Percentiles rank a stretch among this genome's conserved stretches.
Conservation (phyloP, 2,888 invertebrate genomes). For the Machimus rusticus region DNA sequence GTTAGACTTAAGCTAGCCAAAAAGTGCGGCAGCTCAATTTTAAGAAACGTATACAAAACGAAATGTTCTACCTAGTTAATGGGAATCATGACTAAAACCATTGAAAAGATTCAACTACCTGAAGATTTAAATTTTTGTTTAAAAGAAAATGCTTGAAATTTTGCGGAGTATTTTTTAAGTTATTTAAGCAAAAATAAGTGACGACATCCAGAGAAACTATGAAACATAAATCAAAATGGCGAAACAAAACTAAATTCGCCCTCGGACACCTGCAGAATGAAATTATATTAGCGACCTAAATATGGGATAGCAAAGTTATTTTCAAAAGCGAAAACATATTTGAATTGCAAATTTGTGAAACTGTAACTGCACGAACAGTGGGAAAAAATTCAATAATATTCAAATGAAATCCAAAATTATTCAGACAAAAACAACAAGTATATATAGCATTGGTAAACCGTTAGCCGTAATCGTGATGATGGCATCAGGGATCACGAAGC, state of each 20-base stretch:
- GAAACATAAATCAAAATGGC: neutral
- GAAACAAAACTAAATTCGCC: neutral
- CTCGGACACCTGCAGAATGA: neutral
- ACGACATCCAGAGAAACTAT: neutral
- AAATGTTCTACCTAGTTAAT: neutral
- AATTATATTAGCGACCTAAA: neutral
- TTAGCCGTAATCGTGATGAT: neutral
- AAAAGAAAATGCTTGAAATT: no score
- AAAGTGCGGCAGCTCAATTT: no score
- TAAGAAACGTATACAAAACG: neutral
- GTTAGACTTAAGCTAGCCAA: no score
- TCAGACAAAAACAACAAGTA: neutral
- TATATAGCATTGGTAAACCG: neutral
- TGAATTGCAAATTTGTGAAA: neutral
- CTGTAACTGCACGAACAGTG: neutral
- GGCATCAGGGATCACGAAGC: neutral
- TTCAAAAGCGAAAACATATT: neutral
- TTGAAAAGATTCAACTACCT: no score
- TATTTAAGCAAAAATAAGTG: neutral
- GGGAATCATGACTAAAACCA: no score
- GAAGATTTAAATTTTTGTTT: no score
- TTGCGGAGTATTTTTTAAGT: neutral
- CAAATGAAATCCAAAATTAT: neutral
- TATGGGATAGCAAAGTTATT: neutral
- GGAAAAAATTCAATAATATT: neutral